These are phyloP conservation scores for Zapornia atra DNA, from an alignment of 2,113 vertebrate species.

Conservation along the genomic window DNA sequence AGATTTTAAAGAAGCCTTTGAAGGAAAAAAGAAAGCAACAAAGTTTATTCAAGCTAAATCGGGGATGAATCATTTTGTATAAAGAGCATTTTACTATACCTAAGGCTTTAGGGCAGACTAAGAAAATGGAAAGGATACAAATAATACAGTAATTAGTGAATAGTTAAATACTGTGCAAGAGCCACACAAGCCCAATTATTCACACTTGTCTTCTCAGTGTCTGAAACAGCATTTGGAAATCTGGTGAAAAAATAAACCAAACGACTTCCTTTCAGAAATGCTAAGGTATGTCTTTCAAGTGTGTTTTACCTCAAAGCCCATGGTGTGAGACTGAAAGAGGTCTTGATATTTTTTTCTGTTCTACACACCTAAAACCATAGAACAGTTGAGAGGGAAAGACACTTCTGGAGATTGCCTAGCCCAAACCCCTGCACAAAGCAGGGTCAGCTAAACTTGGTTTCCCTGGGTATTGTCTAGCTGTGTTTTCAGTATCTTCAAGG, in stretches of 20 bases:
- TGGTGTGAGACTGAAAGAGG: background rate
- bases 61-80: background rate
- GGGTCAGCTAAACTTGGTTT: background rate
- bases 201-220: background rate
- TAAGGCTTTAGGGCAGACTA: background rate
- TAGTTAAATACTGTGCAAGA: background rate
- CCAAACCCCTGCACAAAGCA: background rate
- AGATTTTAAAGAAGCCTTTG: background rate
- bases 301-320: background rate
- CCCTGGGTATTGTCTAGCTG: background rate
- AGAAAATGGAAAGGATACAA: background rate
- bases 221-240: background rate
- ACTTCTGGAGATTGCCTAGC: background rate
- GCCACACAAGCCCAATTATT: background rate
- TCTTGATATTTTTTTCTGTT: background rate
- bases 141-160: background rate
- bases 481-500: background rate
- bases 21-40: background rate
- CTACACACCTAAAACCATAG: background rate
- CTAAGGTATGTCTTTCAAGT: background rate
- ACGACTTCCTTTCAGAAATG: background rate
- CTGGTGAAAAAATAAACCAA: background rate
- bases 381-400: background rate
- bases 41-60: background rate
- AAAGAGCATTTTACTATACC: background rate